Evolutionary conservation across 2,113 vertebrate species (phyloP), one percentile per base, ranked within the genome.

Genomic region (Natator depressus): DNA sequence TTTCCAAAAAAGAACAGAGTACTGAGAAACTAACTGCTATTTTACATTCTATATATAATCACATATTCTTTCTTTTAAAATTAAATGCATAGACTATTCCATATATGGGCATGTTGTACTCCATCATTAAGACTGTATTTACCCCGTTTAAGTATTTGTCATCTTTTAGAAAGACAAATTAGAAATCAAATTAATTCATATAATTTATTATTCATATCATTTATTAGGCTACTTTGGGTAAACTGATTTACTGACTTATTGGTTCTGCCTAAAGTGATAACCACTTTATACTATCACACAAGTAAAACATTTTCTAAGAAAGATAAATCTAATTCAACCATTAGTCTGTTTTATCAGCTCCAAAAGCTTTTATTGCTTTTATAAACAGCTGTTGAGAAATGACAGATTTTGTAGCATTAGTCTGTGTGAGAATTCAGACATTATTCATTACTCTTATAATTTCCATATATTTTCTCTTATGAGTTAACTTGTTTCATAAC

Each of bases 331-430:
- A 76, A 88, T 90, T 91, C 80, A 93, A 19, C 4, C 20, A 91
- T 31, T 89, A 82, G n/a, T 8, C 19, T 84, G 27, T 91, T 96
- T 83, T 89, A 87, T 83, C 80, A 89, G 38, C 27, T 94, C 54
- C 69, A 87, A 90, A 96, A 91, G 20, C 24, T 93, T 95, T 93
- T 49, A 91, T 16, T 55, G 62, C 59, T 20, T 85, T 97, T 89
- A 92, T 42, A 90, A 96, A 91, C 17, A 94, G 11, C 2, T 35
- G 38, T 1, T 92, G 51, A 91, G 93, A 95, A n/a, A 92, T 57
- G 25, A 94, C 2, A 50, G 3, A 75, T 62, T 54, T 87, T 54
- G 53, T 10, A 83, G 17, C 53, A 84, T 29, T 88, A 75, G 46
- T 55, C 10, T 9, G 3, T 79, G 7, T 88, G 53, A 96, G 87